Evolutionary conservation across 2,113 vertebrate species (phyloP).

Genomic region (Ceyx cyanopectus): DNA sequence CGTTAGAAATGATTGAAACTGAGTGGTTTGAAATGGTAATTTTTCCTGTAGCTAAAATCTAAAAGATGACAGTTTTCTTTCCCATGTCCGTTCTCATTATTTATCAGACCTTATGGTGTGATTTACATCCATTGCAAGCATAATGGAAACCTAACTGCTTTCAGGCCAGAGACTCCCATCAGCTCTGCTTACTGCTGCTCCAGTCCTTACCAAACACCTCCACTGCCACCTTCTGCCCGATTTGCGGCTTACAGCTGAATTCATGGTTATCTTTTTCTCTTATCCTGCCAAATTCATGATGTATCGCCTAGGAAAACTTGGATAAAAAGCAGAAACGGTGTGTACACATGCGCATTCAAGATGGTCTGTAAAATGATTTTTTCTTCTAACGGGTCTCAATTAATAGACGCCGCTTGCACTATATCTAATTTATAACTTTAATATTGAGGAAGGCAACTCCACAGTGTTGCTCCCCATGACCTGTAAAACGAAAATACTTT

Average conservation of each 20-base stretch:
- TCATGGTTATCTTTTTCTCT: not conserved
- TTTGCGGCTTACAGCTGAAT: not conserved
- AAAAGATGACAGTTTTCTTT: slow-evolving; percentile 31
- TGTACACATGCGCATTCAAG: not conserved
- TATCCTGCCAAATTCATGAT: not conserved
- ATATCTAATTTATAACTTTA: not conserved
- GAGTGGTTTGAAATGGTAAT: slow-evolving; percentile 55
- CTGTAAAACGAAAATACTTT: not conserved
- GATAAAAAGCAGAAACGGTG: not conserved
- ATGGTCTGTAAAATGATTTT: not conserved
- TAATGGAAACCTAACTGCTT: not conserved
- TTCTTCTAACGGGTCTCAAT: not conserved
- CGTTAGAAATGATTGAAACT: not conserved
- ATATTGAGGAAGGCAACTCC: not conserved
- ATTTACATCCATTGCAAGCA: slow-evolving; percentile 1
- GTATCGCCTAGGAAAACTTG: not conserved
- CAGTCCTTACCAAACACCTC: not conserved
- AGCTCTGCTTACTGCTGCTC: not conserved
- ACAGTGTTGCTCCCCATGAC: not conserved
- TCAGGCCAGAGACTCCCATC: not conserved
- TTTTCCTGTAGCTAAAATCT: slow-evolving; percentile 23
- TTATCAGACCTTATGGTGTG: not conserved
- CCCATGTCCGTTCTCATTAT: slow-evolving; percentile 23
- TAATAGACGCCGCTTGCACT: not conserved
- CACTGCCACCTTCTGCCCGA: slow-evolving; percentile 56